Base-by-base conservation (phyloP, 2,888 invertebrate species). In the Lymantria monacha region DNA sequence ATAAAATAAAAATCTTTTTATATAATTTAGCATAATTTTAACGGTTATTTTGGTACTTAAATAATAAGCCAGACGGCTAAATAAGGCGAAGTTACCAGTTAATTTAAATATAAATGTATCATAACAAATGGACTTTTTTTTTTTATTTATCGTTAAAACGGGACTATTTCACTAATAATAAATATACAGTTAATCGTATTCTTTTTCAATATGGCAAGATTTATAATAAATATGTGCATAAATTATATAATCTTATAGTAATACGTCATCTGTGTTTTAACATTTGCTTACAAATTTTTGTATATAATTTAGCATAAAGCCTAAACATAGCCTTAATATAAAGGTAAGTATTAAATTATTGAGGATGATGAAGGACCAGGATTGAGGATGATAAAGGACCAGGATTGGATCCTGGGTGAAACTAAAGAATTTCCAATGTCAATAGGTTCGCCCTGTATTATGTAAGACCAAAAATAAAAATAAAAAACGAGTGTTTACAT, bases 141-240 rank as follows among this genome's bases (percentile, higher is more conserved):
- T 45, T 44, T 51, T 31, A 46, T 37, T 37, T 30, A 46, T 59
- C 53, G 44, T 64, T 60, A 62, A 55, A 69, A 70, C 69, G 59
- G 66, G 52, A 66, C 52, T 22, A 15, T 59, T 48, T 43, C 40
- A 15, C 53, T 49, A 51, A 48, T 53, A 41, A 41, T 55, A 47
- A 49, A 40, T 15, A 42, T 30, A 52, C 31, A 51, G 46, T 46
- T 53, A 50, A 65, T 66, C 13, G 57, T 57, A 55, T 51, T 44
- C 48, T 55, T 45, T 36, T 52, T 48, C 48, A 41, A 41, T 41
- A 15, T 14, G 14, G 7, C 12, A 41, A 41, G 43, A 52, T 62
- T 41, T 48, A 65, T 67, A 46, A 30, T 41, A 37, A 9, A 44
- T 56, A 46, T 62, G 55, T 13, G 44, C 48, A 66, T 59, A 53